Base-by-base conservation (phyloP, 2,797 vertebrate genomes). In the Pipistrellus pygmaeus region DNA sequence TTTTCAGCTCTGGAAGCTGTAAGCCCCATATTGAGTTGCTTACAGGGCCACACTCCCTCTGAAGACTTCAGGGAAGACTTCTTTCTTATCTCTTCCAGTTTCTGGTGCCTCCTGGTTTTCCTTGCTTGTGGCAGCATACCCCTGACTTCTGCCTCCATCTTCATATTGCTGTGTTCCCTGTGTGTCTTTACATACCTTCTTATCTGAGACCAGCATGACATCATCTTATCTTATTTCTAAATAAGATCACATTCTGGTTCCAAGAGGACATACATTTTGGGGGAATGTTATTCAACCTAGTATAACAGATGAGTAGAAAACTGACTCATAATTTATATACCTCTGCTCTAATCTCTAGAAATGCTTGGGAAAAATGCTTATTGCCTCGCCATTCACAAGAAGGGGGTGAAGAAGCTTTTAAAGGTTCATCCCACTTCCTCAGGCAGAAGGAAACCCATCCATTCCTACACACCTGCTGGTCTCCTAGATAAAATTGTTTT, bases 141-240 rank as follows among this genome's bases (percentile, higher is more conserved):
- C 64, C 55, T 17, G 35, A 0, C 57, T 35, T 86, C n/a, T 38
- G 6, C n/a, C 51, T 82, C n/a, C 6, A 3, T 81, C 30, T 60
- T 48, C 57, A 64, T 2, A 12, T 25, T 4, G 4, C 23, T 30
- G 44, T 85, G 27, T n/a, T 88, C 55, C 18, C 8, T 53, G 20
- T 18, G 44, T 35, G 9, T 69, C 23, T 88, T 85, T 17, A 51
- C 9, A 21, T 73, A 48, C 35, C 15, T 82, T 81, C 35, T 86
- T 25, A 2, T 41, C 84, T 73, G 51, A 88, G 80, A 84, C 20
- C 11, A 80, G 23, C 20, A 60, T 73, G 46, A 75, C 23, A 23
- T 53, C 38, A 44, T 80, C 46, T 93, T 85, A 88, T 85, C 20
- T 95, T 88, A 53, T 51, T 78, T 94, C 69, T 87, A 93, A 95